Conservation (phyloP, 2,113 vertebrate species). For the Etia nguti region DNA sequence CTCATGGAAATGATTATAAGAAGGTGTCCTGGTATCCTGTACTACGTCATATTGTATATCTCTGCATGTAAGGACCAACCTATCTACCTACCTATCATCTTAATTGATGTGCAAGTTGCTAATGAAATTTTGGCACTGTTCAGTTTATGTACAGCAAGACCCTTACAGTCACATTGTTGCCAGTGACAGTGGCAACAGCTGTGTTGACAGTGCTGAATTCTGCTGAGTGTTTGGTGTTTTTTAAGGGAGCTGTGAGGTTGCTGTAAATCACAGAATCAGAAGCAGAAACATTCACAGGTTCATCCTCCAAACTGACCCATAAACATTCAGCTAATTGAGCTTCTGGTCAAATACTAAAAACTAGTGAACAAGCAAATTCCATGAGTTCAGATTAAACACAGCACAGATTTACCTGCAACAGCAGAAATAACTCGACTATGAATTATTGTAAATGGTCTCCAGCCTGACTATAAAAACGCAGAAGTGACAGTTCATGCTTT, state of each 20-base stretch:
- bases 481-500: background rate
- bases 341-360: background rate
- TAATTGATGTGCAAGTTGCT: background rate
- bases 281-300: background rate
- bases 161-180: background rate
- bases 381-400: background rate
- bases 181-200: background rate
- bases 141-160: background rate
- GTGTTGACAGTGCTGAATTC: background rate
- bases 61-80: background rate
- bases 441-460: background rate
- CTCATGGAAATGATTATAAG: background rate
- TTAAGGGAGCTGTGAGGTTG: background rate
- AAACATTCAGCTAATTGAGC: background rate
- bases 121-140: background rate
- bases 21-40: background rate
- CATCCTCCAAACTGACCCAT: background rate
- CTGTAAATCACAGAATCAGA: background rate
- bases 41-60: background rate
- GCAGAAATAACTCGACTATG: background rate
- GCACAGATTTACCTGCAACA: background rate
- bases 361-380: background rate
- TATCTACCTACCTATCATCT: background rate
- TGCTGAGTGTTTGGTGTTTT: background rate
- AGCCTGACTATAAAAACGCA: background rate